Evolutionary conservation across 2,888 invertebrate species (phyloP).

Genomic region (Cephus spinipes): DNA sequence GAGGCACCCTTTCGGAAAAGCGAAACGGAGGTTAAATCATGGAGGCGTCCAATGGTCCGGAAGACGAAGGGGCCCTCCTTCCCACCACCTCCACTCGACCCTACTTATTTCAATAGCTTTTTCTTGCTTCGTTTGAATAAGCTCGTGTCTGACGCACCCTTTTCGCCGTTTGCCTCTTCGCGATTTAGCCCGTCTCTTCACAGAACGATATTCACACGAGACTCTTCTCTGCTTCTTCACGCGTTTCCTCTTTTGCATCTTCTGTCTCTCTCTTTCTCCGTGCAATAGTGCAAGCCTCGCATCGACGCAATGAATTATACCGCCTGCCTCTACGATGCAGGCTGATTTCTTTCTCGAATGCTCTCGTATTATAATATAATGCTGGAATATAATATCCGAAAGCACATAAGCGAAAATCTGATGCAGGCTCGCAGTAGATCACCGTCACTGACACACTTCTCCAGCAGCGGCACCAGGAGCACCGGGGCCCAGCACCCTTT

Average conservation of each 20-base stretch:
- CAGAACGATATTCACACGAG: background rate
- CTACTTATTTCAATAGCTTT: constrained; percentile 64
- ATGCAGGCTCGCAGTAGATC: constrained; percentile 37
- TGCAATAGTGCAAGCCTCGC: background rate
- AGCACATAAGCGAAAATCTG: constrained; percentile 22
- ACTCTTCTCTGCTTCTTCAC: background rate
- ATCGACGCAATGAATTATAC: background rate
- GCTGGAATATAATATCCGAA: background rate
- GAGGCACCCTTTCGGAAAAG: constrained; percentile 32
- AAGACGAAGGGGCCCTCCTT: constrained; percentile 36
- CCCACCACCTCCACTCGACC: constrained; percentile 50
- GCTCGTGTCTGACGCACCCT: constrained; percentile 41
- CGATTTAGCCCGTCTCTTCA: background rate
- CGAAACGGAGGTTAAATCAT: constrained; percentile 58
- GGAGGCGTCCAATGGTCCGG: constrained; percentile 60
- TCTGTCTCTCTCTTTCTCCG: background rate
- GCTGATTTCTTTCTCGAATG: background rate
- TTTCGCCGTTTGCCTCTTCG: constrained; percentile 25
- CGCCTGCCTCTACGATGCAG: background rate
- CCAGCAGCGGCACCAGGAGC: constrained; percentile 5
- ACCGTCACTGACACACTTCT: constrained; percentile 37
- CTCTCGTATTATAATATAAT: background rate
- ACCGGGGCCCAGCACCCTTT: background rate
- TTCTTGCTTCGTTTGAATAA: constrained; percentile 61
- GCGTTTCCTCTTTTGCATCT: constrained; percentile 13